These are phyloP conservation scores for Acrossocheilus fasciatus DNA, from an alignment of 2,797 vertebrate genomes.

Conservation along the genomic window DNA sequence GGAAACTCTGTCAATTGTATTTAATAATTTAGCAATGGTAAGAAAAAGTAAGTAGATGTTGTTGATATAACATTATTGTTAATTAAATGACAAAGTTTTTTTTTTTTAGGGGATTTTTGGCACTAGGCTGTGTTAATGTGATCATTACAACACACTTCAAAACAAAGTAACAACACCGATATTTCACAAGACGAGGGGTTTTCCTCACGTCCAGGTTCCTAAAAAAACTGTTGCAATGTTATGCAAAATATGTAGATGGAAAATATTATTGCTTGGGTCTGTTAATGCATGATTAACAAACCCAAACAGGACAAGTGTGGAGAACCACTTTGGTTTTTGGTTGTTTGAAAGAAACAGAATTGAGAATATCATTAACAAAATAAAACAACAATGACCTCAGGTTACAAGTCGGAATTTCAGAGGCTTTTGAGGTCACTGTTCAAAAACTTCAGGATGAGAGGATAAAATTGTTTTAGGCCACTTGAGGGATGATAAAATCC, in stretches of 20 bases:
- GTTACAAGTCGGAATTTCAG: constrained; percentile 4
- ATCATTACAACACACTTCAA: background rate
- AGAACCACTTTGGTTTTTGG: background rate
- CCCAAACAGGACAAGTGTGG: constrained; percentile 26
- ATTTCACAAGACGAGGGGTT: constrained; percentile 59
- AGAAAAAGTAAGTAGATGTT: background rate
- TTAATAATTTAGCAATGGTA: background rate
- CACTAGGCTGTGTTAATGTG: background rate
- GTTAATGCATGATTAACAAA: constrained; percentile 66
- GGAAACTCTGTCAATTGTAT: background rate
- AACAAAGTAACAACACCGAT: constrained; percentile 18
- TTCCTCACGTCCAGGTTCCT: constrained; percentile 68
- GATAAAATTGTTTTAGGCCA: background rate
- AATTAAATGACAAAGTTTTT: background rate
- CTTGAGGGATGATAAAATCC: background rate
- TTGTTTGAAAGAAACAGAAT: constrained; percentile 5
- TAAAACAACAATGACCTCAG: constrained; percentile 14
- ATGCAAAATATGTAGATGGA: constrained; percentile 24
- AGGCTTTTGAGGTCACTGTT: background rate
- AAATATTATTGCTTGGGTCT: constrained; percentile 63
- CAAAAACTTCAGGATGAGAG: constrained; percentile 26
- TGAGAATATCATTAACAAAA: constrained; percentile 19
- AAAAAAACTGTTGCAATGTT: constrained; percentile 56
- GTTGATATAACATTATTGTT: background rate
- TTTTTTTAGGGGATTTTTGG: background rate